Conservation (phyloP, 2,113 vertebrate genomes). For the Suricata suricatta region DNA sequence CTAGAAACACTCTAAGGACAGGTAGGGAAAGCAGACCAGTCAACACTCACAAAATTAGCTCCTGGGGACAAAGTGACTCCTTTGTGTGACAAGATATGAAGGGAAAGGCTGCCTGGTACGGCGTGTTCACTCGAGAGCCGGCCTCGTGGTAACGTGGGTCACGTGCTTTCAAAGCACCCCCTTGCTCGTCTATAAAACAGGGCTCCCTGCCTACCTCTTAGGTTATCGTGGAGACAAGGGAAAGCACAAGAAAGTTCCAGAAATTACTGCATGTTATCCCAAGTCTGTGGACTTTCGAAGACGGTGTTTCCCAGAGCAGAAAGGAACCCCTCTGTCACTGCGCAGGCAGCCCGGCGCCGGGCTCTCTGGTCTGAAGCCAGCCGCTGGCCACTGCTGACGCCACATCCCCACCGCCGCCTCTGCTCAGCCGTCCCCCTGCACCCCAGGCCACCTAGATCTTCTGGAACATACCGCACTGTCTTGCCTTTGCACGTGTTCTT, state of each 20-base stretch:
- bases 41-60: background rate
- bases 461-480: background rate
- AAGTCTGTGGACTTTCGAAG: background rate
- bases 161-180: background rate
- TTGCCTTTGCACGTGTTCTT: background rate
- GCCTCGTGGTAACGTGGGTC: too few relatives aligned
- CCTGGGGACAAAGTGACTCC: background rate
- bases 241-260: background rate
- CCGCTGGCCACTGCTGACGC: background rate
- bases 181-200: background rate
- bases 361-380: background rate
- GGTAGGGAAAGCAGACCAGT: background rate
- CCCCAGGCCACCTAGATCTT: accelerated
- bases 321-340: background rate
- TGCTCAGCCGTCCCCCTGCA: background rate
- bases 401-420: background rate
- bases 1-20: background rate
- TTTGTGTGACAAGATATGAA: background rate
- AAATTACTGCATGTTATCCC: background rate
- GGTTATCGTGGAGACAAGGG: background rate
- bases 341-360: too few relatives aligned
- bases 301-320: background rate
- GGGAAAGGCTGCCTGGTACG: background rate
- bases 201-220: background rate
- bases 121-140: accelerated